Evolutionary conservation across 1,140 invertebrate genomes (phyloP), one percentile per base, ranked within the genome.

Genomic region (Brachionus calyciflorus): DNA sequence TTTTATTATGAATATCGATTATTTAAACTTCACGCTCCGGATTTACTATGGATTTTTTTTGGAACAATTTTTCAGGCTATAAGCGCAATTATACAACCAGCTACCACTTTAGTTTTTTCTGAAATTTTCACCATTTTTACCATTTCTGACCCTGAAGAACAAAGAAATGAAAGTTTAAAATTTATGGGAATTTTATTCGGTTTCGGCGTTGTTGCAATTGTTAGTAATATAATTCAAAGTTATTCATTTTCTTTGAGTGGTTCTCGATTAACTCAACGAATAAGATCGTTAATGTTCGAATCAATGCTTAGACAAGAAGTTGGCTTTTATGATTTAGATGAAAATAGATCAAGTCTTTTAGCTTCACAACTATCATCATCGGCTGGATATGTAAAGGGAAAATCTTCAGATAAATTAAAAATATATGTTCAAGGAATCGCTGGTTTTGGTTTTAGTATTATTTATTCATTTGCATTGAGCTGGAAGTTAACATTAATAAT

Each of bases 401-500:
- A 86, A 14, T 85, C 87, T 46, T 87, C 85, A 24, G 65, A 82
- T 6, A 81, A 85, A 63, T 78, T 88, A 7, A 86, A 85, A 2
- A 79, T 79, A 2, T 78, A 86, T 9, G 77, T 88, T 30, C 83
- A 86, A 69, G 83, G 87, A 26, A 85, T 86, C 41, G 81, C 88
- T 24, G 79, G 82, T 0, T 87, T 89, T 19, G 90, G 89, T 6
- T 81, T 93, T 5, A 83, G 89, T 7, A 1, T 88, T 92, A 80
- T 91, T 1, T 88, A 92, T 80, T 91, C 6, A 88, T 94, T 48
- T 44, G 81, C 89, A 21, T 90, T 89, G 79, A 91, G 91, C 77
- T 94, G 92, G 92, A 88, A 91, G 81, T 83, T 94, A 3, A 90
- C 93, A 1, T 83, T 93, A 1, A 87, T 93, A 12, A 92, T 93